Evolutionary conservation across 2,113 vertebrate species (phyloP).

Genomic region (Brachirus orientalis): DNA sequence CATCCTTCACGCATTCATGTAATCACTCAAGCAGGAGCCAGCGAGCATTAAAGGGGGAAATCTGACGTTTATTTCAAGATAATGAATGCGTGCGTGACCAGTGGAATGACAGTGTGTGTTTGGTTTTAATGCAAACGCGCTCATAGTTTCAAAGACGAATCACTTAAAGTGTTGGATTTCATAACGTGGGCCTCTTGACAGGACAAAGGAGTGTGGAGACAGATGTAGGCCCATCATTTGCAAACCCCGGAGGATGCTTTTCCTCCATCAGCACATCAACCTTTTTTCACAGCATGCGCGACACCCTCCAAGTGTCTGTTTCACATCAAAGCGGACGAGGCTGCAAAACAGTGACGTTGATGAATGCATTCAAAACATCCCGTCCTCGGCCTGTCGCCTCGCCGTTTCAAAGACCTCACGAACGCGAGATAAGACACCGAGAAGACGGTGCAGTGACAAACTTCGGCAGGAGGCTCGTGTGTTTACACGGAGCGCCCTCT

Average conservation of each 20-base stretch:
- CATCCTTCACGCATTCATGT: slow-evolving; percentile 5
- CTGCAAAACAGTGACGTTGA: slow-evolving; percentile 73
- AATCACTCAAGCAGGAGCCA: neutral
- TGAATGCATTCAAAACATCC: slow-evolving; percentile 77
- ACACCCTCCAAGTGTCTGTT: slow-evolving; percentile 77
- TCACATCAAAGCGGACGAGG: slow-evolving; percentile 82
- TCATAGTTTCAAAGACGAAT: neutral
- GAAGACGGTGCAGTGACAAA: slow-evolving; percentile 25
- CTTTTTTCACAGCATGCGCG: slow-evolving; percentile 75
- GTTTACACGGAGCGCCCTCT: slow-evolving; percentile 73
- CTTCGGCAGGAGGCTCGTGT: slow-evolving; percentile 26
- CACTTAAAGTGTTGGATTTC: slow-evolving; percentile 16
- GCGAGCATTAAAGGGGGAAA: neutral
- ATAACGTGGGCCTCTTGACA: slow-evolving; percentile 44
- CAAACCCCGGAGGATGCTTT: slow-evolving; percentile 79
- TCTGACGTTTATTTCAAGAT: slow-evolving; percentile 1
- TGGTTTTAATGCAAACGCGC: neutral
- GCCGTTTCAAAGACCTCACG: slow-evolving; percentile 67
- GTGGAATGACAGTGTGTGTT: neutral
- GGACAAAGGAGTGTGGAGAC: slow-evolving; percentile 67
- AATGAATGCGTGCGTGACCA: too few relatives aligned
- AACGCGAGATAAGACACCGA: slow-evolving; percentile 66
- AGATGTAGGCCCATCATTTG: slow-evolving; percentile 76
- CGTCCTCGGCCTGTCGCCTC: slow-evolving; percentile 66
- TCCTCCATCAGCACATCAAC: slow-evolving; percentile 78